phyloP scores from a whole-genome alignment of 2,797 vertebrate species.

The Botia almorhae region DNA sequence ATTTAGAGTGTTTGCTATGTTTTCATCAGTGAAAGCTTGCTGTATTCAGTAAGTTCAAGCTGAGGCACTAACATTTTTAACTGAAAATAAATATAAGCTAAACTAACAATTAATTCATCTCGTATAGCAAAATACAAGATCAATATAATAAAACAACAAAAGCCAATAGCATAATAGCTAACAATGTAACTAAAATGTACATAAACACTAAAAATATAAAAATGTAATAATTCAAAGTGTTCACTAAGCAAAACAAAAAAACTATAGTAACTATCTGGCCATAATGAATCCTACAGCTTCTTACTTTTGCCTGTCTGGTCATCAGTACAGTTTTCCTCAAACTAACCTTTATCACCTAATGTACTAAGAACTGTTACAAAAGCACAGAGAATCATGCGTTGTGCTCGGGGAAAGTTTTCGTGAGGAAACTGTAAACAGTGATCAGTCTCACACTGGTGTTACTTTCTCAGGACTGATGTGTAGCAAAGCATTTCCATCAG shows the following conservation, averaged over 20 bases:
- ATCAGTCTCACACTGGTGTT: neutral
- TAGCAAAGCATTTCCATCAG: neutral
- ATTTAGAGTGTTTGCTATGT: too few relatives aligned
- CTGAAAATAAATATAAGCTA: too few relatives aligned
- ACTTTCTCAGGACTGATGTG: neutral
- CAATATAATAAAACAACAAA: too few relatives aligned
- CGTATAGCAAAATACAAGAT: too few relatives aligned
- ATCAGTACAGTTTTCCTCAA: conserved; percentile 1
- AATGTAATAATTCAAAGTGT: too few relatives aligned
- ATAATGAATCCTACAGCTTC: neutral
- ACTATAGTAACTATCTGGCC: neutral
- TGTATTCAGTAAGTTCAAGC: neutral
- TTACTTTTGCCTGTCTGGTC: conserved; percentile 30
- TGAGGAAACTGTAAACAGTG: too few relatives aligned
- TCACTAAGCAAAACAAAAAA: too few relatives aligned
- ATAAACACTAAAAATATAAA: too few relatives aligned
- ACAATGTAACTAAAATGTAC: too few relatives aligned
- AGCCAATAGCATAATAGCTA: too few relatives aligned
- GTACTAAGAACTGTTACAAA: neutral
- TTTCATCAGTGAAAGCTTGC: neutral
- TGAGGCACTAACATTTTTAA: too few relatives aligned
- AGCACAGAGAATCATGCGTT: neutral
- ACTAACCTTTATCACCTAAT: neutral
- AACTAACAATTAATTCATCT: too few relatives aligned
- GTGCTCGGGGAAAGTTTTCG: neutral